Conservation (phyloP, 1,140 invertebrate genomes). For the Sarcophaga peregrina region DNA sequence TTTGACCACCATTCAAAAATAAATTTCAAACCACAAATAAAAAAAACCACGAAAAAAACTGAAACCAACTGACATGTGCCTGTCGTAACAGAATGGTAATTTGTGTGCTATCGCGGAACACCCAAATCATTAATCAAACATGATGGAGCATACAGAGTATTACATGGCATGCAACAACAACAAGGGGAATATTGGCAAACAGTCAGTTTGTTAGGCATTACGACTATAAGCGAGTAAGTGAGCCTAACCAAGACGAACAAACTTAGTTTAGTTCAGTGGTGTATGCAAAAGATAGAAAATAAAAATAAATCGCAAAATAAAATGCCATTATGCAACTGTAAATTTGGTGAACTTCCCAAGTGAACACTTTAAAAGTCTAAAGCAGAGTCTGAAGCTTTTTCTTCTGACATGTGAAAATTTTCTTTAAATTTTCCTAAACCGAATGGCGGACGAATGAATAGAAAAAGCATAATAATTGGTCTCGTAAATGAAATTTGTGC, state of each 20-base stretch:
- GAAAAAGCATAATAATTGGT: no score
- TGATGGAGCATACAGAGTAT: slow-evolving; percentile 35
- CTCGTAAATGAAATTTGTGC: no score
- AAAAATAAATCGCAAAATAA: neutral
- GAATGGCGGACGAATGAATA: no score
- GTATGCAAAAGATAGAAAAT: no score
- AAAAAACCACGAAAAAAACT: slow-evolving; percentile 24
- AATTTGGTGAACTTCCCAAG: neutral
- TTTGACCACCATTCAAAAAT: slow-evolving; percentile 21
- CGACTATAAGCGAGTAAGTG: neutral
- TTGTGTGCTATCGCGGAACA: slow-evolving; percentile 50
- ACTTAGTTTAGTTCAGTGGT: no score
- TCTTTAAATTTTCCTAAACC: no score
- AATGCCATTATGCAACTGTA: slow-evolving; percentile 38
- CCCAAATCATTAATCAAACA: slow-evolving; percentile 51
- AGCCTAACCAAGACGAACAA: neutral
- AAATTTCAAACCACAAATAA: neutral
- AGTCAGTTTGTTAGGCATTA: neutral
- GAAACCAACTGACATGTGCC: slow-evolving; percentile 49
- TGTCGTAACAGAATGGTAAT: slow-evolving; percentile 52
- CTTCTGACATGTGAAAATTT: neutral
- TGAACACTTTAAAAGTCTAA: neutral
- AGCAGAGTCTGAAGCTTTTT: neutral
- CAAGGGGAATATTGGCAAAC: neutral
- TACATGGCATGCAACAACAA: neutral